Evolutionary conservation across 2,888 invertebrate species (phyloP).

Genomic region (Apocheima hispidaria): DNA sequence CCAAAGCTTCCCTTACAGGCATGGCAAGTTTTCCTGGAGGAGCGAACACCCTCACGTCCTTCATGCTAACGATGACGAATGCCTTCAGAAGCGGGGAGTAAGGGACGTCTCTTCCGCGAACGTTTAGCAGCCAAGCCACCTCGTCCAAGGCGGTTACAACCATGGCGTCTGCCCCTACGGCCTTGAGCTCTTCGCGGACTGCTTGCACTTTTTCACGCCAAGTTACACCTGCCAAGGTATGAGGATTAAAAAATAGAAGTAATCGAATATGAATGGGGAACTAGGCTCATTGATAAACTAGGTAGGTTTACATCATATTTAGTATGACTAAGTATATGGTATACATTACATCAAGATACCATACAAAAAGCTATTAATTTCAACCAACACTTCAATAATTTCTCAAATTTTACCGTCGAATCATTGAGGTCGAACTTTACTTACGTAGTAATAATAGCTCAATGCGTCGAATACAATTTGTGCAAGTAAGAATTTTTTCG

Average conservation of each 20-base stretch:
- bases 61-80: conserved; percentile 89
- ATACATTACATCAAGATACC: too few species aligned
- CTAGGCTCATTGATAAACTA: too few species aligned
- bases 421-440: too few species aligned
- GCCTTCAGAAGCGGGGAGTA: conserved; percentile 93
- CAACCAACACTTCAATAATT: too few species aligned
- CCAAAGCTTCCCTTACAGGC: conserved; percentile 81
- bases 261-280: not conserved
- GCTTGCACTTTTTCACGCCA: conserved; percentile 92
- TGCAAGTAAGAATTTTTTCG: not conserved
- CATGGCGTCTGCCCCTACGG: conserved; percentile 90
- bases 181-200: conserved; percentile 87
- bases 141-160: conserved; percentile 95
- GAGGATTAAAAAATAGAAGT: not conserved
- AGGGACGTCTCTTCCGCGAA: conserved; percentile 94
- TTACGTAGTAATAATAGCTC: too few species aligned
- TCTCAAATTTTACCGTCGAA: too few species aligned
- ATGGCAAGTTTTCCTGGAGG: conserved; percentile 88
- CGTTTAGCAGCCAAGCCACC: conserved; percentile 94
- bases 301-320: too few species aligned
- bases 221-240: conserved; percentile 80
- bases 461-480: too few species aligned
- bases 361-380: too few species aligned
- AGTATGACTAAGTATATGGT: too few species aligned
- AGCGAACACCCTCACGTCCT: conserved; percentile 89